phyloP scores from a whole-genome alignment of 2,113 vertebrate genomes.

The Oxyura jamaicensis region DNA sequence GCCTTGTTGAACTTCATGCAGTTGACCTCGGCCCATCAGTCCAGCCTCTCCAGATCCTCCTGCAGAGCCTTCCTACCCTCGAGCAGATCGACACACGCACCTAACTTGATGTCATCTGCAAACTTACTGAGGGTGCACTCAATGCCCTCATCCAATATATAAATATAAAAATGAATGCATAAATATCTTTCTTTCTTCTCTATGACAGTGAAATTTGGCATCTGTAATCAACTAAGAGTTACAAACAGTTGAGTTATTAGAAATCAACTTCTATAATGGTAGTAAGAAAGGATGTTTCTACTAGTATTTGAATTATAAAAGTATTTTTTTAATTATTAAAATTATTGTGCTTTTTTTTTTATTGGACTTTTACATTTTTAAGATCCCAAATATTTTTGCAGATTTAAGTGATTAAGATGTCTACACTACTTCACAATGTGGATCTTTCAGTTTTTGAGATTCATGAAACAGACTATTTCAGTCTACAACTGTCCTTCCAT shows the following conservation, averaged over 20 bases:
- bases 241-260: constrained; percentile 68
- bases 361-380: background rate
- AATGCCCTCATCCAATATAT: too few species aligned
- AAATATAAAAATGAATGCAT: background rate
- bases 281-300: background rate
- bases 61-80: too few species aligned
- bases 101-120: too few species aligned
- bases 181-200: background rate
- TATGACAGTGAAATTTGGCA: background rate
- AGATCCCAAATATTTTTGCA: background rate
- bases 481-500: rapidly evolving
- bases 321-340: background rate
- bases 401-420: background rate
- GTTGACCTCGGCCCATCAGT: too few species aligned
- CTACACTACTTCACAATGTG: background rate
- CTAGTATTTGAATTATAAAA: background rate
- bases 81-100: too few species aligned
- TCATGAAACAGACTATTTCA: background rate
- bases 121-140: too few species aligned
- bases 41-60: too few species aligned
- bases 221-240: constrained; percentile 18
- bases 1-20: too few species aligned
- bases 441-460: background rate
- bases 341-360: background rate
- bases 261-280: constrained; percentile 31